phyloP scores from a whole-genome alignment of 2,797 vertebrate genomes.

The Danio tinwini region DNA sequence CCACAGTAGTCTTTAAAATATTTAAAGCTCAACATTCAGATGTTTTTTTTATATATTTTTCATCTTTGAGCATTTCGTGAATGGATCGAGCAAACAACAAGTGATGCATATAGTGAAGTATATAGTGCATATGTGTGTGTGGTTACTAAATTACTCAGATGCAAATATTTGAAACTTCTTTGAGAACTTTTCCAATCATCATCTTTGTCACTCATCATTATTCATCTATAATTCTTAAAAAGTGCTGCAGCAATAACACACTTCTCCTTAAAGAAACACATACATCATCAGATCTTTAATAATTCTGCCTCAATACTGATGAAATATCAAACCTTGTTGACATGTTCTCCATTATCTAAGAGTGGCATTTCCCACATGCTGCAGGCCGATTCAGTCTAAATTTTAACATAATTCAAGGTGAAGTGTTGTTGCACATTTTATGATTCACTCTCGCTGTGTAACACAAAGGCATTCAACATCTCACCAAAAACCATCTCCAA shows the following conservation, averaged over 20 bases:
- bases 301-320: constrained; percentile 25
- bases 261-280: neutral
- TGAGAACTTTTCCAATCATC: neutral
- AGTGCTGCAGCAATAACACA: constrained; percentile 1
- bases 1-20: neutral
- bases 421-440: constrained; percentile 40
- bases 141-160: neutral
- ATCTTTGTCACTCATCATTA: neutral
- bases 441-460: constrained; percentile 13
- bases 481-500: constrained; percentile 35
- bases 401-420: constrained; percentile 31
- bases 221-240: neutral
- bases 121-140: neutral
- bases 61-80: neutral
- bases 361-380: constrained; percentile 12
- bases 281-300: neutral
- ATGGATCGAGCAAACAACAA: neutral
- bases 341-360: constrained; percentile 28
- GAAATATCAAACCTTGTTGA: constrained; percentile 26
- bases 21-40: neutral
- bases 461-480: constrained; percentile 8
- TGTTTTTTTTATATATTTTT: constrained; percentile 4
- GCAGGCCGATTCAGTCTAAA: constrained; percentile 10
- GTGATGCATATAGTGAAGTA: neutral
- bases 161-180: neutral